phyloP scores from a whole-genome alignment of 2,113 vertebrate species.

The Menidia beryllina region DNA sequence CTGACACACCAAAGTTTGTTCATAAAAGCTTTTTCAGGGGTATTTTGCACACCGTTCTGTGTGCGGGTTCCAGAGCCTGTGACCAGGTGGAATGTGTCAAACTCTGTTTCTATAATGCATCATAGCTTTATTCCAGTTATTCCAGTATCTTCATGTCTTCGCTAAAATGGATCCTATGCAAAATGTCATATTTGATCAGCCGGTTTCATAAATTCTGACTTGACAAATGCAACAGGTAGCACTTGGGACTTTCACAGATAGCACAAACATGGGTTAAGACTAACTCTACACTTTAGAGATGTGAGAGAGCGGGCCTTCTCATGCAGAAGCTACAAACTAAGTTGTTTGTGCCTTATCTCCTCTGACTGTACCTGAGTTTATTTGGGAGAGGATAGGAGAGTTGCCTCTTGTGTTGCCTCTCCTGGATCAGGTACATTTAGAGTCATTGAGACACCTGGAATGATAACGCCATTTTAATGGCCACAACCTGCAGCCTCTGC shows the following conservation, averaged over 20 bases:
- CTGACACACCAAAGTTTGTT: constrained; percentile 47
- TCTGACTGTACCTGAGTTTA: constrained; percentile 39
- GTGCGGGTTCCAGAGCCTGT: background rate
- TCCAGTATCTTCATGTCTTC: constrained; percentile 2
- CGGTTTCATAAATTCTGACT: constrained; percentile 13
- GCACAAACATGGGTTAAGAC: background rate
- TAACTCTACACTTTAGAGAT: background rate
- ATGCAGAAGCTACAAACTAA: background rate
- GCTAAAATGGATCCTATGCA: background rate
- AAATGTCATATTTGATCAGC: constrained; percentile 15
- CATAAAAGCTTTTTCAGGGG: constrained; percentile 6
- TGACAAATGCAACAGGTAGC: constrained; percentile 13
- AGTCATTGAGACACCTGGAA: background rate
- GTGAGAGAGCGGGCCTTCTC: too few species aligned
- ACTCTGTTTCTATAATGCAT: constrained; percentile 5
- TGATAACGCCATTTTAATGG: background rate
- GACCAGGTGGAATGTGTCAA: background rate
- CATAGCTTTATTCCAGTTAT: constrained; percentile 8
- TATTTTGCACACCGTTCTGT: constrained; percentile 1
- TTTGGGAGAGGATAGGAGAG: constrained; percentile 27
- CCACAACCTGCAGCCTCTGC: background rate
- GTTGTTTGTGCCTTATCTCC: constrained; percentile 25
- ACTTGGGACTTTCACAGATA: background rate
- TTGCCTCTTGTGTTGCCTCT: constrained; percentile 40
- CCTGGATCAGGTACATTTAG: background rate